phyloP scores from a whole-genome alignment of 2,113 vertebrate species.

The Phaethornis superciliosus region DNA sequence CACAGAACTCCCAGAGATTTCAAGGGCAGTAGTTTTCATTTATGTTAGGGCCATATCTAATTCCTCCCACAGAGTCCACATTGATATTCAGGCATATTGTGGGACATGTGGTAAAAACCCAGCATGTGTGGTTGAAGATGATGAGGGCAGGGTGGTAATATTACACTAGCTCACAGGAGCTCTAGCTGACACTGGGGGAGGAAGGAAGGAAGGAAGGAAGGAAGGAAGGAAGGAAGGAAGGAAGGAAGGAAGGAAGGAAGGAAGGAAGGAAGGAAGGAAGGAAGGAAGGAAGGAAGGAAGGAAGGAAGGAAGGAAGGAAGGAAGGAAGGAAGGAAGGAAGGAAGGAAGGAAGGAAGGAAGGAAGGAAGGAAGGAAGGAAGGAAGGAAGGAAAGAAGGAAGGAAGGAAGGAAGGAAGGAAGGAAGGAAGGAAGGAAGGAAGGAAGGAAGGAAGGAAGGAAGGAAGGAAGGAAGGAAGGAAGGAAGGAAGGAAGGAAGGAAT shows the following conservation, averaged over 20 bases:
- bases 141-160: background rate
- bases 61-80: background rate
- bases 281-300: background rate
- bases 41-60: background rate
- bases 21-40: background rate
- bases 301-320: too few relatives aligned
- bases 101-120: background rate
- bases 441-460: background rate
- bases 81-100: background rate
- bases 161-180: background rate
- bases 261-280: background rate
- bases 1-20: constrained; percentile 37
- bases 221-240: background rate
- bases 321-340: background rate
- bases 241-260: background rate
- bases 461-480: background rate
- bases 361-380: too few relatives aligned
- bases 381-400: too few relatives aligned
- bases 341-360: too few relatives aligned
- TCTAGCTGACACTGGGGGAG: background rate
- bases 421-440: too few relatives aligned
- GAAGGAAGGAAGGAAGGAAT: background rate
- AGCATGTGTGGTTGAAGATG: background rate
- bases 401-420: too few relatives aligned
- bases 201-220: background rate